Evolutionary conservation across 2,888 invertebrate genomes (phyloP).

Genomic region (Drosophila engyochracea): DNA sequence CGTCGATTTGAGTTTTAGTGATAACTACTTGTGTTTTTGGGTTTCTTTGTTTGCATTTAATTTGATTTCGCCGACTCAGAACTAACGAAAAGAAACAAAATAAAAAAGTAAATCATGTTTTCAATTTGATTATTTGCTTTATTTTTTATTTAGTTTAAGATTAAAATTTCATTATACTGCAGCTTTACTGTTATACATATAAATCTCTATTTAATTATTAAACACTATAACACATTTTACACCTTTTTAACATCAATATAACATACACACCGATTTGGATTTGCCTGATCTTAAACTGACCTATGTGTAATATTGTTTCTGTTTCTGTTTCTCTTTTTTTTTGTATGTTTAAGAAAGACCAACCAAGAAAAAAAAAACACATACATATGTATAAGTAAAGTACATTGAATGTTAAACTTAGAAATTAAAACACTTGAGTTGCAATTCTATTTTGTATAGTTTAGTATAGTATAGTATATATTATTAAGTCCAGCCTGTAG

Average conservation of each 20-base stretch:
- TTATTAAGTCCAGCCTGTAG: background rate
- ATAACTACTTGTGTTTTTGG: slow-evolving; percentile 20
- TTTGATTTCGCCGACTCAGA: slow-evolving; percentile 16
- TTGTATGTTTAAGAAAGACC: slow-evolving; percentile 6
- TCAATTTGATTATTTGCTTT: slow-evolving; percentile 16
- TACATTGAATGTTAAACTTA: slow-evolving; percentile 47
- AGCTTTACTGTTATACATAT: slow-evolving; percentile 39
- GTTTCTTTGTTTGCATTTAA: background rate
- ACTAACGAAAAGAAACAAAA: slow-evolving; percentile 9
- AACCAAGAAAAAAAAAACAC: slow-evolving; percentile 20
- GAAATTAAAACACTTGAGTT: slow-evolving; percentile 39
- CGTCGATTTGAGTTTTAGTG: slow-evolving; percentile 48
- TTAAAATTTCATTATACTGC: slow-evolving; percentile 32
- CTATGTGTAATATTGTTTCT: slow-evolving; percentile 6
- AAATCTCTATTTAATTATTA: slow-evolving; percentile 29
- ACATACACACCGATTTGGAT: slow-evolving; percentile 38
- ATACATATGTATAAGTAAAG: slow-evolving; percentile 23
- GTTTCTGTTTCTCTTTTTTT: background rate
- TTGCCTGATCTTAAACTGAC: slow-evolving; percentile 12
- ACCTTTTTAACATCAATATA: slow-evolving; percentile 54
- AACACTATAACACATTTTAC: slow-evolving; percentile 68
- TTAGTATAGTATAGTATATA: background rate
- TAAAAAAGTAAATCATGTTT: slow-evolving; percentile 27
- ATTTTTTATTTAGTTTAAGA: slow-evolving; percentile 1
- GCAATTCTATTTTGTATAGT: background rate